These are phyloP conservation scores for Akabosia matsudoensis DNA, from an alignment of 1,140 invertebrate genomes.

Conservation along the genomic window DNA sequence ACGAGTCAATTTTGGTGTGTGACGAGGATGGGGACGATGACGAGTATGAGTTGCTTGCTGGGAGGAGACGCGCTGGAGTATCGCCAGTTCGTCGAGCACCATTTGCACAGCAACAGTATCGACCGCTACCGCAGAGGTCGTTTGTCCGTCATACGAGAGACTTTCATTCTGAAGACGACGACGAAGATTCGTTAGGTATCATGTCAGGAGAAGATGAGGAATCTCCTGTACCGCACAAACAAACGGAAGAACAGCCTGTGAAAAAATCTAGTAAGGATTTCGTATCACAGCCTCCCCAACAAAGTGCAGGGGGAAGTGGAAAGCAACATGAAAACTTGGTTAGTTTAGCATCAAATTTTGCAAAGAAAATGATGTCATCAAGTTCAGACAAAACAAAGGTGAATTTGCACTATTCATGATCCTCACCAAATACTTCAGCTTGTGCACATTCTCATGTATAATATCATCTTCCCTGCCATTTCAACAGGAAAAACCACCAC, in stretches of 20 bases:
- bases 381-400: constrained; percentile 12
- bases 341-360: background rate
- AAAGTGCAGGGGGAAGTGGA: background rate
- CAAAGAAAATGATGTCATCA: constrained; percentile 15
- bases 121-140: background rate
- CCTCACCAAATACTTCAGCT: too few species aligned
- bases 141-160: background rate
- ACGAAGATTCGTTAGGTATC: background rate
- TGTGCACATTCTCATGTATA: too few species aligned
- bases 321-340: background rate
- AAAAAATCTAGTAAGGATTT: constrained; percentile 3
- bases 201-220: background rate
- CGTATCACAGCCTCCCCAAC: background rate
- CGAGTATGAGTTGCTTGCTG: constrained; percentile 11
- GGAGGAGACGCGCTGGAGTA: background rate
- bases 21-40: constrained; percentile 19
- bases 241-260: background rate
- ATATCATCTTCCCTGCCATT: too few species aligned
- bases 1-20: constrained; percentile 22
- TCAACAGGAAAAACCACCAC: background rate
- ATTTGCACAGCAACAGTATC: background rate
- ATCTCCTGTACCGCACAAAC: background rate
- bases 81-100: background rate
- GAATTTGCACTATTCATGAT: too few species aligned
- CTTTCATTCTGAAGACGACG: background rate